phyloP scores from a whole-genome alignment of 2,797 vertebrate species.

The Pipistrellus pipistrellus region DNA sequence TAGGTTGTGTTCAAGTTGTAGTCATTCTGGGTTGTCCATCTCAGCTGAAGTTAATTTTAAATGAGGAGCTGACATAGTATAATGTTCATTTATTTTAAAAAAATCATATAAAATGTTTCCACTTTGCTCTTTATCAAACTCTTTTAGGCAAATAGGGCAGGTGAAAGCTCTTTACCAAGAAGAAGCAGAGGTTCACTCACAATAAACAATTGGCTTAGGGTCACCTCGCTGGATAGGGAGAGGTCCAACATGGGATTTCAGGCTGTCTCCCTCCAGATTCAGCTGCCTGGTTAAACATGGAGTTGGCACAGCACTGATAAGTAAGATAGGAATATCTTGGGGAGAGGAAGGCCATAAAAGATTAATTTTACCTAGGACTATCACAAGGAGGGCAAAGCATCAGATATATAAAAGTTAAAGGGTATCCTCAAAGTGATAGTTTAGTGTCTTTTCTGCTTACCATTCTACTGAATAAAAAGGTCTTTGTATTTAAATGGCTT shows the following conservation, averaged over 20 bases:
- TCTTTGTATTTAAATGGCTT: not conserved
- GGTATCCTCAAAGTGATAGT: not conserved
- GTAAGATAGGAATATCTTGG: not conserved
- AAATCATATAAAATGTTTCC: not conserved
- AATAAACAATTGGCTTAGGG: constrained; percentile 17
- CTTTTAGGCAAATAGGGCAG: not conserved
- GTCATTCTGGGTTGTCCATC: not conserved
- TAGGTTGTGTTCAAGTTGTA: not conserved
- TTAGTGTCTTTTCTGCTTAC: constrained; percentile 1
- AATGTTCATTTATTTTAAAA: not conserved
- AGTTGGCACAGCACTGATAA: not conserved
- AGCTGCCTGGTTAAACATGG: not conserved
- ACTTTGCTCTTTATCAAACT: not conserved
- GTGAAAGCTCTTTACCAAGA: not conserved
- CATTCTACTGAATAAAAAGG: constrained; percentile 21
- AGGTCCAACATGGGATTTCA: not conserved
- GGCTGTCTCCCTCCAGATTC: not conserved
- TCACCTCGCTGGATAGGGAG: not conserved
- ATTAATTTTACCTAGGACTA: not conserved
- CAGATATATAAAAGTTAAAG: not conserved
- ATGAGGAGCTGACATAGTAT: not conserved
- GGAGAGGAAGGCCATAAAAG: not conserved
- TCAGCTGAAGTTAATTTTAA: not conserved
- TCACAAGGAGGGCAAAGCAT: not conserved
- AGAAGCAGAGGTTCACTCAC: not conserved